Base-by-base conservation (phyloP, 2,797 vertebrate species). In the Botia kubotai region DNA sequence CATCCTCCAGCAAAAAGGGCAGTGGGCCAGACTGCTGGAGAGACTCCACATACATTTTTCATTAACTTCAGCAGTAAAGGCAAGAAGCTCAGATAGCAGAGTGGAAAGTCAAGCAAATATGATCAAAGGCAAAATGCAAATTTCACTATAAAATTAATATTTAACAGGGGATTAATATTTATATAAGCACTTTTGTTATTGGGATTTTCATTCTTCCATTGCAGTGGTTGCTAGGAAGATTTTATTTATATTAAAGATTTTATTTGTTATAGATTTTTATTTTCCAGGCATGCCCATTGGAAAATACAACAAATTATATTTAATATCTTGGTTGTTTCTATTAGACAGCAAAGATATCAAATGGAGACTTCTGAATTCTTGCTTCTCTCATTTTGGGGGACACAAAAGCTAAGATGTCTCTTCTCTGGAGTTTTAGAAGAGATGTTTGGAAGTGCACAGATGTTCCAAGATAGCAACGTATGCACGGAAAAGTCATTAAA, bases 91-190 rank as follows among this genome's bases (percentile, higher is more conserved):
- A 72, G 72, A 71, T 82, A 86, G 57, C 63, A 83, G 77, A 86
- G 87, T 82, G 63, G 76, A 72, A 83, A 82, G 82, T 73, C 67
- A 81, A 70, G 86, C 70, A 86, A 87, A 87, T 81, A 77, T 76
- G 84, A 87, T 88, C 86, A 89, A 87, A 89, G 82, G 6, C 55
- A 77, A 48, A 80, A 88, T 87, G 84, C 83, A 79, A 85, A 87
- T 86, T 76, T 87, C 72, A 82, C 83, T 77, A 74, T 29, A 68
- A 86, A 87, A 87, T 86, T 63, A 85, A 88, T 89, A 88, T 89
- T 89, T 85, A 87, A 86, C 69, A 80, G 68, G 53, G 48, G 79
- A 89, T 89, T 85, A 76, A 88, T 89, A 87, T 89, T 88, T 84
- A 87, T 87, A 73, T 70, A 55, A 16, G 39, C 68, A 84, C 46